Evolutionary conservation across 2,888 invertebrate species (phyloP), one percentile per base, ranked within the genome.

Genomic region (Zonitis immaculata): DNA sequence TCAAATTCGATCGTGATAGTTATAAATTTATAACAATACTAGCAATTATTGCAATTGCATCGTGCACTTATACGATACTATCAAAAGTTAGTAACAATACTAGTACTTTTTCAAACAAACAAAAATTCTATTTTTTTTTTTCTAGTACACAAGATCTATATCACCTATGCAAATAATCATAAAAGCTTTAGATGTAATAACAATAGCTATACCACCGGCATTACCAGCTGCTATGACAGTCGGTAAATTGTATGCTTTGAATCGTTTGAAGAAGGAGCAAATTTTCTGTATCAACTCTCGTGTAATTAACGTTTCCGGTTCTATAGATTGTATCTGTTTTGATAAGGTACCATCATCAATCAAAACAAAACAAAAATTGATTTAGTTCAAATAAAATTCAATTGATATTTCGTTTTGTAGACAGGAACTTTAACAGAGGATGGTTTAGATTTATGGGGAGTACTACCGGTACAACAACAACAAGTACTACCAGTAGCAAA

Each of bases 381-480:
- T n/a, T n/a, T n/a, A n/a, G n/a, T n/a, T n/a, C n/a, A n/a, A n/a
- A n/a, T n/a, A n/a, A n/a, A n/a, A n/a, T n/a, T n/a, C n/a, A n/a
- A n/a, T n/a, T n/a, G n/a, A n/a, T n/a, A n/a, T n/a, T n/a, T n/a
- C n/a, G n/a, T n/a, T n/a, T n/a, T n/a, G 95, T 8, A 95, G 89
- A 97, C 97, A 12, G 97, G 97, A 9, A 97, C 97, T 0, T 75
- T 97, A 56, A 97, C 97, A 0, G 96, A 97, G 74, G 97, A 97
- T 72, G 96, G 97, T 0, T 76, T 97, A 22, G 95, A 96, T 77
- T 68, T 77, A 28, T 66, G 73, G 32, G 74, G 88, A 44, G 88
- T 94, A 4, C 86, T 95, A 6, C 87, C 91, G 0, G 71, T 76
- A 32, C 14, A 32, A 8, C 14, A 45, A 11, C 42, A 12, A 42